These are phyloP conservation scores for Spisula subtruncata DNA, from an alignment of 2,888 invertebrate species.

Conservation along the genomic window DNA sequence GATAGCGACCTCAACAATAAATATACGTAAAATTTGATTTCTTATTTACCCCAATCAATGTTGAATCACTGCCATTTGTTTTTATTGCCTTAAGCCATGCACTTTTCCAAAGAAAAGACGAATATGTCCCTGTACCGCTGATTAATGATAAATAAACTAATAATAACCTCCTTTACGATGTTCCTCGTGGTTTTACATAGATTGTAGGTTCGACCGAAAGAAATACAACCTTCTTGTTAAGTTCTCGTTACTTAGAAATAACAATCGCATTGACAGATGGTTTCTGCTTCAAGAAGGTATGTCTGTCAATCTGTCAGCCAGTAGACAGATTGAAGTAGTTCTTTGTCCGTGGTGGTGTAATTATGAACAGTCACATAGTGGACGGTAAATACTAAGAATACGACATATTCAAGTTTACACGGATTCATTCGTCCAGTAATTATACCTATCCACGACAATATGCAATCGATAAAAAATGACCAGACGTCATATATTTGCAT, in stretches of 20 bases:
- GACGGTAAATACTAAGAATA: background rate
- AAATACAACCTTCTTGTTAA: background rate
- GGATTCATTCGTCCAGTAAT: no score
- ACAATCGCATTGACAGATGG: background rate
- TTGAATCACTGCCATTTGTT: background rate
- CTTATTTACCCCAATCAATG: background rate
- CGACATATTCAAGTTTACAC: background rate
- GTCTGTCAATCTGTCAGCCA: no score
- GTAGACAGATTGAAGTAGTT: background rate
- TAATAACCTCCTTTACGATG: no score
- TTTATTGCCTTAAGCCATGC: background rate
- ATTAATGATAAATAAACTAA: no score
- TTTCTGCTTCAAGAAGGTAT: background rate
- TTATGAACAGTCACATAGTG: background rate
- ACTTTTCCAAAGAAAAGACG: background rate
- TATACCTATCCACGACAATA: no score
- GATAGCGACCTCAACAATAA: no score
- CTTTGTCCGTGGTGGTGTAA: background rate
- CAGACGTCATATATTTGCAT: no score
- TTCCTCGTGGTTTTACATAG: no score
- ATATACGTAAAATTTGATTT: background rate
- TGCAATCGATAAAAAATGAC: no score
- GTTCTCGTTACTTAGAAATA: no score
- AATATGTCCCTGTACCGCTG: no score
- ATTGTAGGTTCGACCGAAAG: background rate